Percentiles rank a stretch among this genome's conserved stretches.
Evolutionary conservation across 2,797 vertebrate species (phyloP).

Genomic region (Chrosomus eos): DNA sequence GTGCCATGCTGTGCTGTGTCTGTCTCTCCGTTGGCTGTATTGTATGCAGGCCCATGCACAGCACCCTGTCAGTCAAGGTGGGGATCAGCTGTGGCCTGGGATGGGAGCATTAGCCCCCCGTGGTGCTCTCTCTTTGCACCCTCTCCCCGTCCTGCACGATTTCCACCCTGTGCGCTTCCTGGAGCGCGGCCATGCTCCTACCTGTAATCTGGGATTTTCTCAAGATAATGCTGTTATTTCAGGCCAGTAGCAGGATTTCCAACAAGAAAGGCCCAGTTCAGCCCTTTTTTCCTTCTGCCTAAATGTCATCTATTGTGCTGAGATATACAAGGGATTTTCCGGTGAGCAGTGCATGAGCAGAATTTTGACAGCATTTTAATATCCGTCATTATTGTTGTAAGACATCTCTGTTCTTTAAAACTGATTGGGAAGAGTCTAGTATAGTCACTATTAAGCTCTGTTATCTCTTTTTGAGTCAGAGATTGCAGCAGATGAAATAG

Average conservation of each 20-base stretch:
- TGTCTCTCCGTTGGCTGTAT: slow-evolving; percentile 76
- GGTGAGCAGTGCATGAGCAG: slow-evolving; percentile 49
- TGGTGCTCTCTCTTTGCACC: slow-evolving; percentile 86
- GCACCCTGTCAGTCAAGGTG: slow-evolving; percentile 90
- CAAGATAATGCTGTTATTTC: slow-evolving; percentile 88
- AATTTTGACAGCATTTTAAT: slow-evolving; percentile 61
- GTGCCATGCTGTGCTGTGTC: slow-evolving; percentile 33
- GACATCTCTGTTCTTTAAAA: slow-evolving; percentile 42
- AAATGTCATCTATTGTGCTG: slow-evolving; percentile 60
- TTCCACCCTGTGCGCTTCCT: slow-evolving; percentile 67
- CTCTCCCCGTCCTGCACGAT: slow-evolving; percentile 69
- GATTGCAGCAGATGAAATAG: not conserved
- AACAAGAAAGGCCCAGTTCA: slow-evolving; percentile 81
- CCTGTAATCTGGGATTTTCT: slow-evolving; percentile 93
- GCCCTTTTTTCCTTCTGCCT: slow-evolving; percentile 61
- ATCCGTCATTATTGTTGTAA: slow-evolving; percentile 40
- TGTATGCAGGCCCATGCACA: slow-evolving; percentile 84
- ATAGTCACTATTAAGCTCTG: not conserved
- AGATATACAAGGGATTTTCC: slow-evolving; percentile 58
- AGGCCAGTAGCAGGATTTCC: slow-evolving; percentile 84
- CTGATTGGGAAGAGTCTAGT: slow-evolving; percentile 20
- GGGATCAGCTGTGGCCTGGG: slow-evolving; percentile 94
- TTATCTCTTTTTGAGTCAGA: slow-evolving; percentile 12
- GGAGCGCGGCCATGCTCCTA: slow-evolving; percentile 80
- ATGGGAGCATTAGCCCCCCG: slow-evolving; percentile 95